Evolutionary conservation across 2,113 vertebrate species (phyloP).

Genomic region (Andinoacara biseriatus): DNA sequence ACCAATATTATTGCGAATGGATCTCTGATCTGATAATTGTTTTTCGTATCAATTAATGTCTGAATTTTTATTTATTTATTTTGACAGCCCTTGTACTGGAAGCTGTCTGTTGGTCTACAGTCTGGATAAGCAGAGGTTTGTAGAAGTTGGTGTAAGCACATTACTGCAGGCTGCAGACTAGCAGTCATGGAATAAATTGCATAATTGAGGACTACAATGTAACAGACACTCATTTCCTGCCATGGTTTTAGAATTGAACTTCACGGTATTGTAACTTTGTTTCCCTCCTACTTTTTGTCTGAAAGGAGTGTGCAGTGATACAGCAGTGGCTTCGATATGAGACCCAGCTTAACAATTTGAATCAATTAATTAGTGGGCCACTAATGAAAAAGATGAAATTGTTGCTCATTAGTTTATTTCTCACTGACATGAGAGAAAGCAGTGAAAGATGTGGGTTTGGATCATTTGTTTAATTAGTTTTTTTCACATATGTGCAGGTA

Average conservation of each 20-base stretch:
- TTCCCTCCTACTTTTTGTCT: constrained; percentile 10
- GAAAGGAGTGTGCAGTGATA: constrained; percentile 6
- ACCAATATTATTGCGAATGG: not conserved
- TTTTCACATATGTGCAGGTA: constrained; percentile 15
- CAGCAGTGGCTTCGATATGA: constrained; percentile 2
- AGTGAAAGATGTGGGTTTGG: not conserved
- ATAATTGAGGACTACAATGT: not conserved
- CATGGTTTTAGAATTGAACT: not conserved
- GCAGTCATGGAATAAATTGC: constrained; percentile 13
- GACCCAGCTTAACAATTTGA: constrained; percentile 22
- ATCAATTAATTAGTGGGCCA: constrained; percentile 31
- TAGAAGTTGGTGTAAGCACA: constrained; percentile 12
- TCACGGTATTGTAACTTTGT: not conserved
- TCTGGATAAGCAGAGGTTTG: not conserved
- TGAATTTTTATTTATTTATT: not conserved
- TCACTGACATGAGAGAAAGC: constrained; percentile 12
- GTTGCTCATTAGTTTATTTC: constrained; percentile 25
- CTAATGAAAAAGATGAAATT: constrained; percentile 24
- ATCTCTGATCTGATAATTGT: not conserved
- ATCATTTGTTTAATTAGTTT: constrained; percentile 16
- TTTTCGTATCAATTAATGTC: not conserved
- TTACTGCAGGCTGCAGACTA: not conserved
- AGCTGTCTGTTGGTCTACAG: not conserved
- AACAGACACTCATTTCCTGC: constrained; percentile 8
- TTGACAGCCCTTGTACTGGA: not conserved